Base-by-base conservation (phyloP, 2,888 invertebrate species). In the Anoplius nigerrimus region DNA sequence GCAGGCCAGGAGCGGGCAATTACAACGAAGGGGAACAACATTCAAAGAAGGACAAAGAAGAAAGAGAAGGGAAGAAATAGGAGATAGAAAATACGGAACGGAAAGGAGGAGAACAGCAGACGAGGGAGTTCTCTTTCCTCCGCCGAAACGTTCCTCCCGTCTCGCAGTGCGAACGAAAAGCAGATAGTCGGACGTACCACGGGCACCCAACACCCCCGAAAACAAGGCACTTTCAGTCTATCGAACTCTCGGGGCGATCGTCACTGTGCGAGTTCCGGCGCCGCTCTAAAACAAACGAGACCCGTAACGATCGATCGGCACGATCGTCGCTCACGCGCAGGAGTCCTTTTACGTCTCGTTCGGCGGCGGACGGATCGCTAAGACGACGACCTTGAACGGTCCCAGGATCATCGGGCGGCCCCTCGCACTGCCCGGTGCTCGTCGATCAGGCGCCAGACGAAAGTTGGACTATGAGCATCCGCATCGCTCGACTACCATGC, bases 401-500 rank as follows among this genome's bases (percentile, higher is more conserved):
- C 45, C 20, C 27, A n/a, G n/a, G n/a, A n/a, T n/a, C n/a, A n/a
- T n/a, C n/a, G n/a, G n/a, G n/a, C n/a, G n/a, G n/a, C n/a, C n/a
- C n/a, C n/a, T n/a, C n/a, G n/a, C n/a, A n/a, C n/a, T n/a, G n/a
- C n/a, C n/a, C n/a, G n/a, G n/a, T n/a, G 18, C n/a, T 55, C 55
- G n/a, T 15, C 57, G 15, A 18, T 54, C 46, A 24, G n/a, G 15
- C 43, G 16, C 51, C 15, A 55, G 60, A 48, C 51, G 55, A 16
- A 60, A 48, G 67, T 24, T 74, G 76, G 76, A 87, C 87, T 94
- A 97, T 90, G 96, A 94, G 89, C 98, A 98, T 61, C 97, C 97
- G 88, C 98, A 98, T 85, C 94, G 92, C 80, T 97, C 96, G 46
- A 98, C 97, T 66, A 97, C 95, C 98, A 98, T 98, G 22, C 97